Percentiles rank a stretch among this genome's conserved stretches.
These are phyloP conservation scores for Galerucella nymphaeae DNA, from an alignment of 2,888 invertebrate species.

Conservation along the genomic window DNA sequence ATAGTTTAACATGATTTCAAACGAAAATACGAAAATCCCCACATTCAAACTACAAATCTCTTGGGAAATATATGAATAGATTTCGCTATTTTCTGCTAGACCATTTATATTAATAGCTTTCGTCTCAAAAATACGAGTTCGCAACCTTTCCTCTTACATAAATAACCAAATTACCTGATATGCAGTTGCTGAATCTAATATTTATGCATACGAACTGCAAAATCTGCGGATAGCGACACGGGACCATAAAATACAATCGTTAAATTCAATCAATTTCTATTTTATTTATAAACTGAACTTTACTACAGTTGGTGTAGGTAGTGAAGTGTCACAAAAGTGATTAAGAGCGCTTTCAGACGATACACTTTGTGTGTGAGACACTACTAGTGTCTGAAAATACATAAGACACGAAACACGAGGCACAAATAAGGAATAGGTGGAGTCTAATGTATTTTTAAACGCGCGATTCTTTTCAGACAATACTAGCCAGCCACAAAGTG, in stretches of 20 bases:
- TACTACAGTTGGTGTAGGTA: too few relatives aligned
- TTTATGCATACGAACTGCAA: constrained; percentile 9
- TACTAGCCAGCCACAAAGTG: too few relatives aligned
- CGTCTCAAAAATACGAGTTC: constrained; percentile 11
- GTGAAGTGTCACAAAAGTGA: too few relatives aligned
- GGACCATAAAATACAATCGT: constrained; percentile 5
- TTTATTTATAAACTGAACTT: too few relatives aligned
- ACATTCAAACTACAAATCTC: not conserved
- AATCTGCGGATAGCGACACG: constrained; percentile 2
- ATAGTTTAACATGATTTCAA: not conserved
- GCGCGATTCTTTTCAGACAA: too few relatives aligned
- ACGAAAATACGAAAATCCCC: not conserved
- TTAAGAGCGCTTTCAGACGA: too few relatives aligned
- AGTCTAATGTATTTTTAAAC: too few relatives aligned
- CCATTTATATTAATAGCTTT: constrained; percentile 12
- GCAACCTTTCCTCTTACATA: constrained; percentile 10
- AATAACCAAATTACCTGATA: constrained; percentile 16
- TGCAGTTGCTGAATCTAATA: constrained; percentile 13
- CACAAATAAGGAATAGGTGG: too few relatives aligned
- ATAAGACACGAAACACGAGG: too few relatives aligned
- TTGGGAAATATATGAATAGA: constrained; percentile 8
- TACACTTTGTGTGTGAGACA: too few relatives aligned
- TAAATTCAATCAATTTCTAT: not conserved
- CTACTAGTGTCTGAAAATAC: too few relatives aligned
- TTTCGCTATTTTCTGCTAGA: constrained; percentile 3